Evolutionary conservation across 2,888 invertebrate species (phyloP), one percentile per base, ranked within the genome.

Genomic region (Oxyscelio sp.): DNA sequence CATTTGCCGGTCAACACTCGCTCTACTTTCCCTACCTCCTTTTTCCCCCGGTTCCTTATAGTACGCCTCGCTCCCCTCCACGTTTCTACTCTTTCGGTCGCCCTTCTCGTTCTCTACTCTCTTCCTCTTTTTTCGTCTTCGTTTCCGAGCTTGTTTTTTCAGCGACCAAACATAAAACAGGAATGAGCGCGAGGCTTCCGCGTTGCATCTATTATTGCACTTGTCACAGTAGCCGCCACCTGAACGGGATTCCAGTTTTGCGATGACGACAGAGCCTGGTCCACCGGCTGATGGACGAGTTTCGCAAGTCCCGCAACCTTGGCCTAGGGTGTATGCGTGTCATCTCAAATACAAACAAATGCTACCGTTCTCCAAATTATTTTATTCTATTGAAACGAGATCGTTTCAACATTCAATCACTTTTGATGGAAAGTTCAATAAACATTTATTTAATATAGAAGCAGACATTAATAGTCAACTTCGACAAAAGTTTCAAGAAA

Each of bases 171-270:
- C 82, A 70, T 82, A 82, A 75, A 82, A 82, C 82, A 75, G 82
- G 85, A 83, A 80, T 77, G 80, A 81, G 66, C 78, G 79, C 78
- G 85, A 83, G 80, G 85, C 90, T 90, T 90, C 90, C 91, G 89
- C 88, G 90, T 92, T 89, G 89, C 91, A 90, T 91, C 91, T 92
- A 92, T 92, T 91, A 92, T 92, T 92, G 91, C 91, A 91, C 91
- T 90, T 92, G 91, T 90, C 91, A 89, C 88, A 90, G 89, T 85
- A 81, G 85, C 82, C 86, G 81, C 85, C 85, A 82, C 71, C 79
- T 68, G 73, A 80, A 87, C 83, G 87, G 88, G 88, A 92, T 92
- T 92, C 92, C 92, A 91, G 92, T 91, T 92, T 90, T 88, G 88
- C 90, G 75, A 84, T 68, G 79, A 83, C 80, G 82, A 80, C 77